Conservation (phyloP, 2,888 invertebrate species). For the Lasioglossum marginatum region DNA sequence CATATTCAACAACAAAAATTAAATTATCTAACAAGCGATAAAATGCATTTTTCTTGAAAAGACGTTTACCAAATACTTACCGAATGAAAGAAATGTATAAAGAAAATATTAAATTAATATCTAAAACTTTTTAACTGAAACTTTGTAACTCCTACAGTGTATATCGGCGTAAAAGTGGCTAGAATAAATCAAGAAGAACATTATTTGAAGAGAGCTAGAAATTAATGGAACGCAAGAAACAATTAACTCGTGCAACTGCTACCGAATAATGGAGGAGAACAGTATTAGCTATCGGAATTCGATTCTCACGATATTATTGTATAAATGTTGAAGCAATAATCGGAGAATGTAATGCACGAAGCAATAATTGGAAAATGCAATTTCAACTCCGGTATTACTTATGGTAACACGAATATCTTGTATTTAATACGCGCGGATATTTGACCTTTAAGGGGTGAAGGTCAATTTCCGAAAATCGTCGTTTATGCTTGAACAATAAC, state of each 20-base stretch:
- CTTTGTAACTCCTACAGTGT: background rate
- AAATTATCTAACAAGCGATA: background rate
- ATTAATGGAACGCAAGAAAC: slow-evolving; percentile 23
- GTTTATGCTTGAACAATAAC: background rate
- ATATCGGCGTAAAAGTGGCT: background rate
- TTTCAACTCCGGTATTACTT: background rate
- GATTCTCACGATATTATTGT: background rate
- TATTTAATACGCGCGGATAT: background rate
- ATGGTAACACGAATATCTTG: background rate
- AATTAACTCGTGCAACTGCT: background rate
- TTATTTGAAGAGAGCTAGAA: background rate
- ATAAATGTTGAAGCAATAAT: background rate
- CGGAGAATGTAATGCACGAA: background rate
- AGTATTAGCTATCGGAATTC: background rate
- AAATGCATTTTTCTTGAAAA: background rate
- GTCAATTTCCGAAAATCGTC: background rate
- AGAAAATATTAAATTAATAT: background rate
- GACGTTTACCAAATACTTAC: background rate
- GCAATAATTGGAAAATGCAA: background rate
- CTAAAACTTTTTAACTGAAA: background rate
- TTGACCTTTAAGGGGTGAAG: background rate
- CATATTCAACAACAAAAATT: background rate
- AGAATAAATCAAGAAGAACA: background rate
- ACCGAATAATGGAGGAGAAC: background rate
- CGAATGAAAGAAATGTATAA: background rate